phyloP scores from a whole-genome alignment of 2,888 invertebrate genomes.

The Strigamia transsilvanica region DNA sequence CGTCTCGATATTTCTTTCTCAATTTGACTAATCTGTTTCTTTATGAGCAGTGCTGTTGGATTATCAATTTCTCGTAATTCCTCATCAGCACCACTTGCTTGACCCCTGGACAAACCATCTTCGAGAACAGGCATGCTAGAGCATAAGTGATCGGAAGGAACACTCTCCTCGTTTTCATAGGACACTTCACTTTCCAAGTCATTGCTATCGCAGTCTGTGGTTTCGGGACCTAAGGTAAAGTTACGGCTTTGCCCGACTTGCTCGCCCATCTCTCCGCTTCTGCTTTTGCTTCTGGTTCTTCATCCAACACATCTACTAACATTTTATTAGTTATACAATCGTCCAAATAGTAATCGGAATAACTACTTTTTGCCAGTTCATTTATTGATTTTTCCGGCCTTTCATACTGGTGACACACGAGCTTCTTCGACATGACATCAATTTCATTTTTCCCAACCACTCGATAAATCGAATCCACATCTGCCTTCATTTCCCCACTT shows the following conservation, averaged over 20 bases:
- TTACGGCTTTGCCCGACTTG: slow-evolving; percentile 77
- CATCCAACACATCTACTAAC: slow-evolving; percentile 59
- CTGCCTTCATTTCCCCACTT: slow-evolving; percentile 57
- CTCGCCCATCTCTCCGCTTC: slow-evolving; percentile 63
- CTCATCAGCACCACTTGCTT: slow-evolving; percentile 85
- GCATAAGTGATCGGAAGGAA: slow-evolving; percentile 65
- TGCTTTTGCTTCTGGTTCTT: slow-evolving; percentile 63
- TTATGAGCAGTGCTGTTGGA: slow-evolving; percentile 72
- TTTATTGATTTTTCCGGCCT: slow-evolving; percentile 60
- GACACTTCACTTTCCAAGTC: slow-evolving; percentile 87
- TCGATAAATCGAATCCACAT: too few relatives aligned
- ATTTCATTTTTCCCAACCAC: not conserved
- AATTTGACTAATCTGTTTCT: slow-evolving; percentile 77
- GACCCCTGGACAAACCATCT: slow-evolving; percentile 92
- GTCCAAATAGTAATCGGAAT: not conserved
- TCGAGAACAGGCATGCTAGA: slow-evolving; percentile 84
- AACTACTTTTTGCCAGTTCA: not conserved
- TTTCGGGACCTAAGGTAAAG: slow-evolving; percentile 90
- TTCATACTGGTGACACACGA: not conserved
- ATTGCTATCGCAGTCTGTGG: slow-evolving; percentile 90
- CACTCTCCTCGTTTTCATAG: slow-evolving; percentile 66
- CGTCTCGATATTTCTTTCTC: slow-evolving; percentile 73
- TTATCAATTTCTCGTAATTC: slow-evolving; percentile 73
- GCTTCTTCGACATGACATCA: not conserved
- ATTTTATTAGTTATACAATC: slow-evolving; percentile 57